A percentile compares a stretch with the other conserved stretches of the same genome.
These are phyloP conservation scores for Pyxicephalus adspersus DNA, from an alignment of 2,113 vertebrate genomes.

Conservation along the genomic window DNA sequence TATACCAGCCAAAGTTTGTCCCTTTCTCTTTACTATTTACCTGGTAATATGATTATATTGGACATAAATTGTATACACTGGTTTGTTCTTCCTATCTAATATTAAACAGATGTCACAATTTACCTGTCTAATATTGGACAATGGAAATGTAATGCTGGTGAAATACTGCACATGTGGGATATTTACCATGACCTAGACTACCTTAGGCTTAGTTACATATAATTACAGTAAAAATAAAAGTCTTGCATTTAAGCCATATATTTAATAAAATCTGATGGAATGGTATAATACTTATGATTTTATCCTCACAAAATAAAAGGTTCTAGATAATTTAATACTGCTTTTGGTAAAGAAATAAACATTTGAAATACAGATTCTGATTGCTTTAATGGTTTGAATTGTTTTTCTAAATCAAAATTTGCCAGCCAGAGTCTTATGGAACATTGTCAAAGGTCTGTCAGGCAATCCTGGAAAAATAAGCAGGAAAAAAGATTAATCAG, in stretches of 20 bases:
- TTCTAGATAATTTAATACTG: background rate
- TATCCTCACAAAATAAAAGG: background rate
- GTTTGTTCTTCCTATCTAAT: background rate
- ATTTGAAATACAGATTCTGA: background rate
- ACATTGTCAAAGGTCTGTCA: no score
- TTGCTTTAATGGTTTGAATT: no score
- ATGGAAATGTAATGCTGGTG: background rate
- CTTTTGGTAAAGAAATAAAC: background rate
- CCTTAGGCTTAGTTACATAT: background rate
- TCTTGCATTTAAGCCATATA: background rate
- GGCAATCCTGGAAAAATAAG: no score
- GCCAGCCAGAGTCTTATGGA: no score
- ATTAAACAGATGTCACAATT: conserved; percentile 13
- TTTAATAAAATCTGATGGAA: background rate
- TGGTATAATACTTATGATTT: no score
- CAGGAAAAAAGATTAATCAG: no score
- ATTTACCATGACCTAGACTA: background rate
- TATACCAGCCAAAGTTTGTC: no score
- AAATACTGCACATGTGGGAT: background rate
- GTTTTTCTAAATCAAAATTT: no score
- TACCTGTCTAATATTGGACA: conserved; percentile 1
- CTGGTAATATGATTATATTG: no score
- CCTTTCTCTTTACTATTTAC: no score
- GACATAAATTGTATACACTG: no score
- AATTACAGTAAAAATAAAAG: background rate